A percentile compares a stretch with the other conserved stretches of the same genome.
phyloP scores from a whole-genome alignment of 2,888 invertebrate species.

The Kryphioiulus occultus region DNA sequence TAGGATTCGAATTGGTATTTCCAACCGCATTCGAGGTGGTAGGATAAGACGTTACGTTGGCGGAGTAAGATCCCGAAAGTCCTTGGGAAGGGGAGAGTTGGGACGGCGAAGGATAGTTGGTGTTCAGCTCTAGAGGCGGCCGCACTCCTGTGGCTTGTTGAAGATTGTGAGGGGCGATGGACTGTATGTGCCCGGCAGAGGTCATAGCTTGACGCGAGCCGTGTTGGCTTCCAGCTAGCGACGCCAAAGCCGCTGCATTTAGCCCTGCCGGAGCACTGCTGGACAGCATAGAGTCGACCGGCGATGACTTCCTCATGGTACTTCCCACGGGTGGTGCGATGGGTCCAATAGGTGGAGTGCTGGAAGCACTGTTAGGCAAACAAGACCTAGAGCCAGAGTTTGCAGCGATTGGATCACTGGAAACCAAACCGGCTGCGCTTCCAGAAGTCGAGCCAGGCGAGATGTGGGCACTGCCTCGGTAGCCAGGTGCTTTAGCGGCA shows the following conservation, averaged over 20 bases:
- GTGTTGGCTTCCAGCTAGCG: background rate
- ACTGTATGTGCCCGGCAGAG: background rate
- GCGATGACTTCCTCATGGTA: constrained; percentile 47
- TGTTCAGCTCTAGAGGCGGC: background rate
- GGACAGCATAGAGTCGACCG: constrained; percentile 45
- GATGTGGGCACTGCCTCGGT: constrained; percentile 70
- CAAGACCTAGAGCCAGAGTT: background rate
- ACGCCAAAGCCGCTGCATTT: background rate
- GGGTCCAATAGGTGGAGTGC: constrained; percentile 53
- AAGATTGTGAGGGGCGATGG: background rate
- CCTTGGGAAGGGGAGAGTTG: constrained; percentile 40
- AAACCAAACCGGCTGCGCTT: background rate
- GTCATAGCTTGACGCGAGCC: background rate
- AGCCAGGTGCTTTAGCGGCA: constrained; percentile 89
- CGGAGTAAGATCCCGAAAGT: background rate
- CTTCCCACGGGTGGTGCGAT: constrained; percentile 52
- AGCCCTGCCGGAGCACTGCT: constrained; percentile 20
- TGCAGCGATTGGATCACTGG: background rate
- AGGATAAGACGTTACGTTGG: background rate
- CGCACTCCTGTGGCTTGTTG: background rate
- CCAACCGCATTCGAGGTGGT: background rate
- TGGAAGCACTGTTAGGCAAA: constrained; percentile 49
- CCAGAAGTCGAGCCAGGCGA: constrained; percentile 48
- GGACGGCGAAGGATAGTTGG: background rate
- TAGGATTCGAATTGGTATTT: background rate